Percentiles rank a stretch among this genome's conserved stretches.
phyloP scores from a whole-genome alignment of 2,888 invertebrate genomes.

The Pristionchus maxplancki region DNA sequence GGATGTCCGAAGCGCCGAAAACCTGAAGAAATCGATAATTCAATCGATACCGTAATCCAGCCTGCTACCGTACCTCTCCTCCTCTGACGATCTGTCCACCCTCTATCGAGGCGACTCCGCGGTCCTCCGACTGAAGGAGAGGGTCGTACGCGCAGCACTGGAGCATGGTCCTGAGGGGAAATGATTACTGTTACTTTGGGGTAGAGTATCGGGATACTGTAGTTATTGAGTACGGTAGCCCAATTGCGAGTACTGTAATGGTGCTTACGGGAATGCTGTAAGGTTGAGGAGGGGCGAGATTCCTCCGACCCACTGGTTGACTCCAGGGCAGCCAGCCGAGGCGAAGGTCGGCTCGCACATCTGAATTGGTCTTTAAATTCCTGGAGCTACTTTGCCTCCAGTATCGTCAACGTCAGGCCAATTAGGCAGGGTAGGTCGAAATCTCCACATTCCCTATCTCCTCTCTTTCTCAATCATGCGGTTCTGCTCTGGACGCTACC shows the following conservation, averaged over 20 bases:
- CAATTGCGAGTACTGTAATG: neutral
- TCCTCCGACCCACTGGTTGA: constrained; percentile 75
- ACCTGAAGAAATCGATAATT: neutral
- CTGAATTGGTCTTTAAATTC: constrained; percentile 56
- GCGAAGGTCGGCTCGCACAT: constrained; percentile 68
- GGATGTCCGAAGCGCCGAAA: neutral
- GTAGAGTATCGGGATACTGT: neutral
- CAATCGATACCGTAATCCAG: neutral
- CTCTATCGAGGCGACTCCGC: constrained; percentile 14
- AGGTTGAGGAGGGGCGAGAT: constrained; percentile 72
- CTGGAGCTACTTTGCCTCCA: too few relatives aligned
- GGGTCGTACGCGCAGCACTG: constrained; percentile 43
- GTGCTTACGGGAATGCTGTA: constrained; percentile 59
- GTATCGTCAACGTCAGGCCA: too few relatives aligned
- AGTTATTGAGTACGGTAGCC: neutral
- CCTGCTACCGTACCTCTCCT: constrained; percentile 41
- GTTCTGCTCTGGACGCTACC: too few relatives aligned
- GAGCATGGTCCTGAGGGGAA: neutral
- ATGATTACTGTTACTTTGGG: neutral
- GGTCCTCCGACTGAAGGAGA: constrained; percentile 39
- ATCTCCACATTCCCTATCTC: too few relatives aligned
- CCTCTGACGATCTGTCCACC: constrained; percentile 43
- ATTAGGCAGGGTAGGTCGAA: too few relatives aligned
- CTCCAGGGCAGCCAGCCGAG: constrained; percentile 63
- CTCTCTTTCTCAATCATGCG: too few relatives aligned